These are phyloP conservation scores for Drosophila putrida DNA, from an alignment of 2,888 invertebrate genomes.

Conservation along the genomic window DNA sequence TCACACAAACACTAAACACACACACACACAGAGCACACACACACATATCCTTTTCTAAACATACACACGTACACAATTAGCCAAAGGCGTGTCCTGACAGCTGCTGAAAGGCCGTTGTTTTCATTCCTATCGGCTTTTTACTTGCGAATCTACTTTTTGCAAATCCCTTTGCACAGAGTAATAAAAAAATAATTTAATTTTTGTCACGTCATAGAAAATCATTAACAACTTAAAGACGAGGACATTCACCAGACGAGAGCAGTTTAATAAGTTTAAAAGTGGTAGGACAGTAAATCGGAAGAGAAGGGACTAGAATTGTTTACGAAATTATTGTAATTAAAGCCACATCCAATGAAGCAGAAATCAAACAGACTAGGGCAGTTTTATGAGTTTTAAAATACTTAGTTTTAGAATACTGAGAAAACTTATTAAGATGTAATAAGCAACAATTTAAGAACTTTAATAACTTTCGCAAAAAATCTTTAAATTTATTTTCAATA, in stretches of 20 bases:
- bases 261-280: slow-evolving; percentile 4
- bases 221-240: slow-evolving; percentile 27
- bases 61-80: slow-evolving; percentile 61
- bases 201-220: slow-evolving; percentile 41
- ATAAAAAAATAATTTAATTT: slow-evolving; percentile 17
- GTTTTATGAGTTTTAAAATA: no score
- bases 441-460: no score
- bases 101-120: slow-evolving; percentile 50
- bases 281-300: no score
- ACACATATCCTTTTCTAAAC: slow-evolving; percentile 8
- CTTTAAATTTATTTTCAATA: no score
- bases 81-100: slow-evolving; percentile 67
- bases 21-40: slow-evolving; percentile 5
- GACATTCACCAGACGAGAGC: slow-evolving; percentile 4
- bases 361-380: no score
- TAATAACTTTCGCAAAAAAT: no score
- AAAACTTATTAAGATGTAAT: no score
- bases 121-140: slow-evolving; percentile 18
- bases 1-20: slow-evolving; percentile 28
- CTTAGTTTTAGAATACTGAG: no score
- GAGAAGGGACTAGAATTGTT: background rate
- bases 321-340: no score
- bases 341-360: no score
- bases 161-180: slow-evolving; percentile 8
- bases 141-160: slow-evolving; percentile 10